Percentiles rank a stretch among this genome's conserved stretches.
These are phyloP conservation scores for Entosphenus tridentatus DNA, from an alignment of 2,113 vertebrate genomes.

Conservation along the genomic window DNA sequence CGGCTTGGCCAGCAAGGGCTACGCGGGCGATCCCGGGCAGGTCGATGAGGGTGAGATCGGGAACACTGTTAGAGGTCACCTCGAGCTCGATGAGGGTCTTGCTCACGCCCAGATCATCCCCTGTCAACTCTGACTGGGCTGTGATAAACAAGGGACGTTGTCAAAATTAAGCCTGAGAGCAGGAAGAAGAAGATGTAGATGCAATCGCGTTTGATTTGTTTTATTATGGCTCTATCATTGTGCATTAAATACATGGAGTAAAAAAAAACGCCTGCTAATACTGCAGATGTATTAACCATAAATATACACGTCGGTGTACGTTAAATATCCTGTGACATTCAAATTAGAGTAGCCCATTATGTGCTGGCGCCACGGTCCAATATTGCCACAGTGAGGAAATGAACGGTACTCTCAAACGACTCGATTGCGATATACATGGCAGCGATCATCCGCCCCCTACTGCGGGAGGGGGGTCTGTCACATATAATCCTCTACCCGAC, in stretches of 20 bases:
- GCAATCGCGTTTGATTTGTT: neutral
- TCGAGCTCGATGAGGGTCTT: conserved; percentile 44
- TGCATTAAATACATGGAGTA: neutral
- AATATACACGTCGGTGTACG: no score
- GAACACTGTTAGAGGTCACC: conserved; percentile 32
- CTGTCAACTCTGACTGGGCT: conserved; percentile 46
- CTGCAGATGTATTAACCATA: neutral
- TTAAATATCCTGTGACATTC: no score
- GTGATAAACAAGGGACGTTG: conserved; percentile 1
- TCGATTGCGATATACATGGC: no score
- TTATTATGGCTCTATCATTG: neutral
- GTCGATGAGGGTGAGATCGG: conserved; percentile 66
- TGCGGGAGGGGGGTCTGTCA: no score
- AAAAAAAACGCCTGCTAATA: neutral
- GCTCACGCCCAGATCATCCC: conserved; percentile 28
- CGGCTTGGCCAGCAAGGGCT: conserved; percentile 41
- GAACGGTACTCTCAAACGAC: no score
- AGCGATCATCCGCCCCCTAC: no score
- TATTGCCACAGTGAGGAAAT: no score
- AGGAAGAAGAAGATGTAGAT: conserved; percentile 1
- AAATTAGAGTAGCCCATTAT: no score
- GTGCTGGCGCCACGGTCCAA: no score
- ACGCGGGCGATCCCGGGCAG: conserved; percentile 67
- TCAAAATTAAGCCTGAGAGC: neutral
- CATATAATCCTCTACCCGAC: no score